Conservation (phyloP, 2,797 vertebrate species). For the Coranthus polyacanthus region DNA sequence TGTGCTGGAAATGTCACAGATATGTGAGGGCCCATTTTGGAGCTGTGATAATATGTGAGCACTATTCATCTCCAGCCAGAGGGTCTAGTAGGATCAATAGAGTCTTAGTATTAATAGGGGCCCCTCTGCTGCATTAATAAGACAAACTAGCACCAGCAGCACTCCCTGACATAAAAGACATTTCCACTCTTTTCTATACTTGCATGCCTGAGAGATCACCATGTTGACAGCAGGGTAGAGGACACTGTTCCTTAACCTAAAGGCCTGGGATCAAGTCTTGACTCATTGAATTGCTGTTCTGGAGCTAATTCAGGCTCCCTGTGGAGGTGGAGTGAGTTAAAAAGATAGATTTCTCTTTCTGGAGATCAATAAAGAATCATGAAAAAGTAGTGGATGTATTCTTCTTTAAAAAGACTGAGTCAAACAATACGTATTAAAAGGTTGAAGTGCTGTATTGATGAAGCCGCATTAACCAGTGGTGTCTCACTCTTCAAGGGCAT, state of each 20-base stretch:
- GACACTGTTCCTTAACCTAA: slow-evolving; percentile 25
- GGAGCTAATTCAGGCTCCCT: slow-evolving; percentile 7
- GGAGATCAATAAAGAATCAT: slow-evolving; percentile 15
- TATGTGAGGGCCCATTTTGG: slow-evolving; percentile 60
- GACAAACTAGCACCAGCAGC: slow-evolving; percentile 53
- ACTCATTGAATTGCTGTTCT: slow-evolving; percentile 8
- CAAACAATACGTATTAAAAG: slow-evolving; percentile 7
- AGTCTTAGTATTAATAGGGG: slow-evolving; percentile 63
- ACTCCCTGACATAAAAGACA: slow-evolving; percentile 56
- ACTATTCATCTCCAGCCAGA: slow-evolving; percentile 73
- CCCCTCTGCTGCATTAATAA: slow-evolving; percentile 70
- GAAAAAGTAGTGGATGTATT: slow-evolving; percentile 8
- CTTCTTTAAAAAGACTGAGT: background rate
- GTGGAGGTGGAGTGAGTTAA: background rate
- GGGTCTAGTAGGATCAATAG: slow-evolving; percentile 72
- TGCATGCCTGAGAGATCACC: slow-evolving; percentile 34
- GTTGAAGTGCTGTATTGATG: background rate
- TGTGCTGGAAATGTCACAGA: slow-evolving; percentile 78
- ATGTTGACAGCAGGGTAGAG: slow-evolving; percentile 25
- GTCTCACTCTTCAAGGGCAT: slow-evolving; percentile 18
- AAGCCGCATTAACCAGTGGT: background rate
- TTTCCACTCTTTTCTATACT: slow-evolving; percentile 36
- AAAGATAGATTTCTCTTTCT: slow-evolving; percentile 10
- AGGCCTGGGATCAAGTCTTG: slow-evolving; percentile 24
- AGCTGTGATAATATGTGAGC: slow-evolving; percentile 68